A percentile compares a stretch with the other conserved stretches of the same genome.
These are phyloP conservation scores for Adelphocoris suturalis DNA, from an alignment of 2,888 invertebrate species.

Conservation along the genomic window DNA sequence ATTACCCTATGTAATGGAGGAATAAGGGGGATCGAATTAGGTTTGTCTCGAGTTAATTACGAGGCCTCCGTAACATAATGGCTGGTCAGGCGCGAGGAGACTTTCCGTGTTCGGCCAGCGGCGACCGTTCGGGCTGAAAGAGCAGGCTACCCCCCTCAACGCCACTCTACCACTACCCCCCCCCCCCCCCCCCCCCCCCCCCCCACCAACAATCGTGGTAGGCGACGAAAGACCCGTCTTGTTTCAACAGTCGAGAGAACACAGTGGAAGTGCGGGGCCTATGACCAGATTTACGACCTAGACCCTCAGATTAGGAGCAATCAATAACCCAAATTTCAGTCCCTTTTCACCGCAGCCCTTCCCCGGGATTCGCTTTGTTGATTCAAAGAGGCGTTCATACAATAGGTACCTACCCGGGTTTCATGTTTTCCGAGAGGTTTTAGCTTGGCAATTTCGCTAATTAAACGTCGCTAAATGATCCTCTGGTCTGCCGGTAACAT, in stretches of 20 bases:
- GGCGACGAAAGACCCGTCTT: conserved; percentile 14
- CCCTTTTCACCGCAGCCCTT: conserved; percentile 40
- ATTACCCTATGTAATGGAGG: too few species aligned
- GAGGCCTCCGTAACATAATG: not conserved
- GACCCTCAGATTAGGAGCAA: conserved; percentile 52
- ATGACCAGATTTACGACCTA: conserved; percentile 44
- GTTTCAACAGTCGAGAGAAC: not conserved
- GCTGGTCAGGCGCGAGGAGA: not conserved
- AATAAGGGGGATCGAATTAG: too few species aligned
- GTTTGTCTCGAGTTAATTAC: not conserved
- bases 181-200: not conserved
- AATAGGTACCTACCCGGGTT: not conserved
- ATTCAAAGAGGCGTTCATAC: not conserved
- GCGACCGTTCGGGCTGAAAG: not conserved
- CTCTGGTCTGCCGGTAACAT: too few species aligned
- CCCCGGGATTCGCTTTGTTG: conserved; percentile 9
- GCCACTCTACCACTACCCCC: too few species aligned
- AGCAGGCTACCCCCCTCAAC: too few species aligned
- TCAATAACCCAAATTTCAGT: conserved; percentile 51
- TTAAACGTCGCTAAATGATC: too few species aligned
- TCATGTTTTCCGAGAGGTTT: too few species aligned
- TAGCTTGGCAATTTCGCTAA: too few species aligned
- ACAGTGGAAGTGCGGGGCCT: not conserved
- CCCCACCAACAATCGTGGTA: not conserved
- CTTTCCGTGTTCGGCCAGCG: not conserved